Percentiles rank a stretch among this genome's conserved stretches.
These are phyloP conservation scores for Taxidea taxus DNA, from an alignment of 2,113 vertebrate species.

Conservation along the genomic window DNA sequence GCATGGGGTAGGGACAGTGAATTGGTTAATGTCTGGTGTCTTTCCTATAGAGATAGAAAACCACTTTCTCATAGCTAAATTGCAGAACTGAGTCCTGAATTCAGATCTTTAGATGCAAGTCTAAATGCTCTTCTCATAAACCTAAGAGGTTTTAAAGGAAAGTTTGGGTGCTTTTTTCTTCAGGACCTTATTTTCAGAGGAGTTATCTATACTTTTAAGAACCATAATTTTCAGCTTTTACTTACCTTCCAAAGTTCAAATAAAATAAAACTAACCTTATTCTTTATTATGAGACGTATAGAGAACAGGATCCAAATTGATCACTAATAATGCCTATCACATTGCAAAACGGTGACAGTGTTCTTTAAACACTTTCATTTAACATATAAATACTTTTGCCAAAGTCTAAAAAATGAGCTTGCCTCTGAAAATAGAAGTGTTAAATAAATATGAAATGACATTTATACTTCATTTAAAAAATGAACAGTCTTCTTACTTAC, in stretches of 20 bases:
- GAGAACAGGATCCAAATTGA: neutral
- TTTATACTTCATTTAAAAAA: conserved; percentile 59
- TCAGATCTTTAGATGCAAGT: neutral
- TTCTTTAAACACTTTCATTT: conserved; percentile 24
- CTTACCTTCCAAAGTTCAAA: neutral
- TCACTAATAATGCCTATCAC: neutral
- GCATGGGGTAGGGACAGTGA: neutral
- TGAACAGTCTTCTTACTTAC: conserved; percentile 11
- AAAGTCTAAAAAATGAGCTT: conserved; percentile 47
- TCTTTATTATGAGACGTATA: neutral
- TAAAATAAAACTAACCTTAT: neutral
- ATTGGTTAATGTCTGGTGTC: neutral
- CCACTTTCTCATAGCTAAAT: neutral
- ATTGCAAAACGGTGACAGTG: neutral
- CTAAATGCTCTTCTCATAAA: neutral
- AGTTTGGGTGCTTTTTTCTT: neutral
- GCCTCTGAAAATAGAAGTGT: conserved; percentile 37
- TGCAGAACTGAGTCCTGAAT: neutral
- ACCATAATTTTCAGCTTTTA: neutral
- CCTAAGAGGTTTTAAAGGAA: neutral
- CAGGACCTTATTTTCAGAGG: neutral
- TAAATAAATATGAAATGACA: conserved; percentile 56
- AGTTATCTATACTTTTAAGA: neutral
- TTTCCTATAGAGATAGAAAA: neutral
- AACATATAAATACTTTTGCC: conserved; percentile 38